Percentiles rank a stretch among this genome's conserved stretches.
Evolutionary conservation across 1,140 invertebrate species (phyloP).

Genomic region (Leptinotarsa texana): DNA sequence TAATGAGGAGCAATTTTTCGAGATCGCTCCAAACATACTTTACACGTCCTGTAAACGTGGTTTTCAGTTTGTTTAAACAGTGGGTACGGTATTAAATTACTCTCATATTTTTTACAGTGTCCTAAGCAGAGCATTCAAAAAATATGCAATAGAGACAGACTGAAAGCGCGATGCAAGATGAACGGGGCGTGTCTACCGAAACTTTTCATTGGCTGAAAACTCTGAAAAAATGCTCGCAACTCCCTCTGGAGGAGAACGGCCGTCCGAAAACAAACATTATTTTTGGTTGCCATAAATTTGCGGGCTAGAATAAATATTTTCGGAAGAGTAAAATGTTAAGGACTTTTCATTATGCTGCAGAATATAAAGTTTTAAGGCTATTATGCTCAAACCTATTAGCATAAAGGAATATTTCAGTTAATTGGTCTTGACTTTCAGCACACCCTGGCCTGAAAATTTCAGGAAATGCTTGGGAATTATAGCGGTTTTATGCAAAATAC

Average conservation of each 20-base stretch:
- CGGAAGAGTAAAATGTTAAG: conserved; percentile 57
- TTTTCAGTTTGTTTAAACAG: conserved; percentile 55
- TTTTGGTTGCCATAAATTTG: conserved; percentile 57
- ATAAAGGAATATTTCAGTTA: conserved; percentile 55
- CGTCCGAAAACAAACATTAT: conserved; percentile 54
- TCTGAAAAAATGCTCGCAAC: conserved; percentile 52
- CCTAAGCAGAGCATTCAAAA: conserved; percentile 53
- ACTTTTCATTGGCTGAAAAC: conserved; percentile 56
- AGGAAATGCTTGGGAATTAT: conserved; percentile 48
- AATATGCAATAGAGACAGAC: conserved; percentile 47
- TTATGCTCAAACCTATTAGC: conserved; percentile 53
- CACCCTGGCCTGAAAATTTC: conserved; percentile 40
- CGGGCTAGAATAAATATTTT: conserved; percentile 57
- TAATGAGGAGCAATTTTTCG: conserved; percentile 47
- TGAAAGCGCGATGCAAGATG: conserved; percentile 45
- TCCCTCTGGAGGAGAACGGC: conserved; percentile 49
- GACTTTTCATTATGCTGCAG: conserved; percentile 56
- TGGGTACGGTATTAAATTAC: conserved; percentile 54
- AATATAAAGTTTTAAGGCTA: conserved; percentile 55
- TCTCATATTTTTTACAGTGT: conserved; percentile 54
- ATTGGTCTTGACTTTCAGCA: conserved; percentile 49
- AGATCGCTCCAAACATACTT: conserved; percentile 35
- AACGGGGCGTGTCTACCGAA: conserved; percentile 45
- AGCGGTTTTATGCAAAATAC: conserved; percentile 47
- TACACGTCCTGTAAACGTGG: conserved; percentile 45